Percentiles rank a stretch among this genome's conserved stretches.
phyloP scores from a whole-genome alignment of 1,140 invertebrate genomes.

The Drosophila quadrilineata region DNA sequence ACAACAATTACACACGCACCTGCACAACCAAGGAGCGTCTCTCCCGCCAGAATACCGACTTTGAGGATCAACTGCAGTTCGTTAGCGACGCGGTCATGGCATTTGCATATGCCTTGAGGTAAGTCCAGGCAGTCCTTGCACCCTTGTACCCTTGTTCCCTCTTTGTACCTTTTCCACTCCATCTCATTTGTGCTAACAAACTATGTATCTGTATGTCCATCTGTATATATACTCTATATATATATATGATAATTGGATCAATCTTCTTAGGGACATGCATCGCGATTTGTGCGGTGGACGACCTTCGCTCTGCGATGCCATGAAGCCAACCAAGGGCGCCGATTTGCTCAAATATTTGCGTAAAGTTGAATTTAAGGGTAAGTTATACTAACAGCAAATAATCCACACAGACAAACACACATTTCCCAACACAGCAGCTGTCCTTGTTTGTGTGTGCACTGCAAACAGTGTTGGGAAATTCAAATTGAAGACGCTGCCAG shows the following conservation, averaged over 20 bases:
- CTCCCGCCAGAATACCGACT: conserved; percentile 88
- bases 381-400: conserved; percentile 47
- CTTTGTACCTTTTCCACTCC: too few relatives aligned
- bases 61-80: conserved; percentile 95
- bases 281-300: conserved; percentile 87
- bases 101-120: conserved; percentile 93
- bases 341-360: conserved; percentile 91
- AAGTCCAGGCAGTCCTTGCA: conserved; percentile 40
- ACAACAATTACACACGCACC: conserved; percentile 88
- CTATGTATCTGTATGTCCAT: too few relatives aligned
- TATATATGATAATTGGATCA: conserved; percentile 1
- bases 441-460: background rate
- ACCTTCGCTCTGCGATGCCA: conserved; percentile 90
- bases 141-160: too few relatives aligned
- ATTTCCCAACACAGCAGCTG: background rate
- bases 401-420: background rate
- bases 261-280: conserved; percentile 89
- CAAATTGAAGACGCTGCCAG: too few relatives aligned
- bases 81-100: conserved; percentile 96
- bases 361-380: conserved; percentile 92
- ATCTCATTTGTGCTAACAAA: too few relatives aligned
- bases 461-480: too few relatives aligned
- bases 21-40: conserved; percentile 89
- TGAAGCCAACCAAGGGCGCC: conserved; percentile 93
- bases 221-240: too few relatives aligned